A percentile compares a stretch with the other conserved stretches of the same genome.
These are phyloP conservation scores for Plumapathes pennacea DNA, from an alignment of 92 coral and sea anemone genomes.

Conservation along the genomic window DNA sequence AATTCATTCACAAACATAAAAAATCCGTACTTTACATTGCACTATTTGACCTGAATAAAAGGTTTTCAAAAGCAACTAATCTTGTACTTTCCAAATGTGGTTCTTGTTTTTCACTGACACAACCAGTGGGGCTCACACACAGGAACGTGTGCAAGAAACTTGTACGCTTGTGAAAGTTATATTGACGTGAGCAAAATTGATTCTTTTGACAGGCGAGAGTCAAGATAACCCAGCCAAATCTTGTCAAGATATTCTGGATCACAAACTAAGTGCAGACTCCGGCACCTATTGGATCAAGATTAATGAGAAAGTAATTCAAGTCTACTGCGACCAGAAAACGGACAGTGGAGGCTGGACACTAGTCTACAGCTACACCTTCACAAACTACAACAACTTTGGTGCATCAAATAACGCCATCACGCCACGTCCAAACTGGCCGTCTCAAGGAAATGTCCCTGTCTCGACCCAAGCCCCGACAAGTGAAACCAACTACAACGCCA, in stretches of 20 bases:
- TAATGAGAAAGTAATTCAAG: slow-evolving; percentile 13
- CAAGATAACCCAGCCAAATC: slow-evolving; percentile 19
- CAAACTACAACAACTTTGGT: slow-evolving; percentile 27
- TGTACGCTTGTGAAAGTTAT: no score
- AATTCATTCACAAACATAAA: no score
- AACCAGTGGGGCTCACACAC: no score
- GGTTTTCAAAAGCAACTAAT: no score
- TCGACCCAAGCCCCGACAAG: slow-evolving; percentile 49
- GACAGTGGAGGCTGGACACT: slow-evolving; percentile 61
- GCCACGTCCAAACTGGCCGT: slow-evolving; percentile 66
- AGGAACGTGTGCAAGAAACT: no score
- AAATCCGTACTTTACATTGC: no score
- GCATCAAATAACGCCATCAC: slow-evolving; percentile 32
- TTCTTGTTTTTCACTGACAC: no score
- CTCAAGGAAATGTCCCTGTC: slow-evolving; percentile 16
- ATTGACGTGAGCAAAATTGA: no score
- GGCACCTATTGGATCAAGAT: slow-evolving; percentile 66
- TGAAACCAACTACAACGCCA: slow-evolving; percentile 38
- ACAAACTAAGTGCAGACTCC: slow-evolving; percentile 28
- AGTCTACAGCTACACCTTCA: slow-evolving; percentile 60
- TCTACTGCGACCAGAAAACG: slow-evolving; percentile 58
- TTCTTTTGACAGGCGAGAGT: slow-evolving; percentile 15
- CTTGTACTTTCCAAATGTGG: no score
- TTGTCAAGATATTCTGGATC: slow-evolving; percentile 27
- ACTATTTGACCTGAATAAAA: no score